Base-by-base conservation (phyloP, 2,888 invertebrate genomes). In the Anthrax anthrax region DNA sequence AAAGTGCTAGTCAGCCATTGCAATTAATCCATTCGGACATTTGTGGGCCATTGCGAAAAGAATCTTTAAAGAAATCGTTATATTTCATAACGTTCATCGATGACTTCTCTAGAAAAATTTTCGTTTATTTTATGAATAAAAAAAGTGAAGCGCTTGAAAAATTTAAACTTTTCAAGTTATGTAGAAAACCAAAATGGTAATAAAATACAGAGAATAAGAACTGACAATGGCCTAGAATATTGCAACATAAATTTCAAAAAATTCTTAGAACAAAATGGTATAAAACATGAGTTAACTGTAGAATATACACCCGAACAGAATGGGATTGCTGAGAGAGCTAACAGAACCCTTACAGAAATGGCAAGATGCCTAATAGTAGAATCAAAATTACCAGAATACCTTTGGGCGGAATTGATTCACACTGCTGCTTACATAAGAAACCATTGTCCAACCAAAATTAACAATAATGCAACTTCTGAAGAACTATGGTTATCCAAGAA, bases 261-360 rank as follows among this genome's bases (percentile, higher is more conserved):
- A 16, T 53, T 39, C 47, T 46, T 46, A 16, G 47, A 38, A 37
- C 39, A 41, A 14, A 41, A 44, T 13, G 52, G 53, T 18, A 54
- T 52, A 34, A 12, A 51, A 18, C 55, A 54, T 37, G 51, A 52
- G 45, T 48, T 47, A 32, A 48, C 53, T 2, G 46, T 46, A n/a
- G 39, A 44, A 32, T 53, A 55, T 37, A 53, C 51, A 13, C 53
- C 52, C 1, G 51, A 55, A 38, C 51, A 54, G 45, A 57, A 55
- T 37, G 54, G n/a, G n/a, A n/a, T n/a, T n/a, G n/a, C n/a, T n/a
- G n/a, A n/a, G n/a, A n/a, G n/a, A n/a, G n/a, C n/a, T 54, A 18
- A 55, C 29, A 40, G 42, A 17, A 42, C 42, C 5, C 36, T 42
- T 4, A 46, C 55, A 1, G 55, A 55, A 29, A 55, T 54, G 50